These are phyloP conservation scores for Orestias chungarensis DNA, from an alignment of 2,797 vertebrate genomes.

Conservation along the genomic window DNA sequence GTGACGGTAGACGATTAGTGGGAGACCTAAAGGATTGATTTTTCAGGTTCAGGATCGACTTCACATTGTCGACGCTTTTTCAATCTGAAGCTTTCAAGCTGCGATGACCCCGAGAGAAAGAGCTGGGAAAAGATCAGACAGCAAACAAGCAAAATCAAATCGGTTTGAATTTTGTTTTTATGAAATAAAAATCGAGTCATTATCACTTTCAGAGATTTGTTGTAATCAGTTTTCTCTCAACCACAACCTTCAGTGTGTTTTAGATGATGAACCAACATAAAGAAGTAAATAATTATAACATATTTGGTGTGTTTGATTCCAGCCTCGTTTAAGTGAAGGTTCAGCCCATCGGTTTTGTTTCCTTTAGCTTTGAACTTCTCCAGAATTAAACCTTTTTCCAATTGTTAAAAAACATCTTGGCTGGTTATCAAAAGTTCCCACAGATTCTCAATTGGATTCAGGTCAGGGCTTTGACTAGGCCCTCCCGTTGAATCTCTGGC, in stretches of 20 bases:
- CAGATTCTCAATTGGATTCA: too few relatives aligned
- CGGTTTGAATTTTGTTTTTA: not conserved
- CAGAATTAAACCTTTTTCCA: too few relatives aligned
- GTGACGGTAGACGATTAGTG: too few relatives aligned
- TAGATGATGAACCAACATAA: not conserved
- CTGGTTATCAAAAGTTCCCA: too few relatives aligned
- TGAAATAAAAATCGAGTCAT: conserved; percentile 1
- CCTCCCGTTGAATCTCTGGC: too few relatives aligned
- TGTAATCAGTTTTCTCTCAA: not conserved
- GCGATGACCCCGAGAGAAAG: not conserved
- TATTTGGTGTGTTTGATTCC: not conserved
- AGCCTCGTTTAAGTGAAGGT: too few relatives aligned
- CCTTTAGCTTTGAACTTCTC: too few relatives aligned
- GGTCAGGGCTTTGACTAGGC: too few relatives aligned
- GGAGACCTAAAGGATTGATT: not conserved
- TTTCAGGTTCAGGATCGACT: not conserved
- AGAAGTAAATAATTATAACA: not conserved
- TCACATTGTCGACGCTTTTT: not conserved
- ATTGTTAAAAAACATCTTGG: too few relatives aligned
- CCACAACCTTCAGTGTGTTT: not conserved
- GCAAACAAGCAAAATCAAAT: not conserved
- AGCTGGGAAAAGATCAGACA: not conserved
- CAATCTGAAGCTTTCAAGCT: not conserved
- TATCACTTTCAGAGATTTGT: not conserved
- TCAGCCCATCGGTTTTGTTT: too few relatives aligned